phyloP scores from a whole-genome alignment of 2,888 invertebrate species.

The Orthosia cruda region DNA sequence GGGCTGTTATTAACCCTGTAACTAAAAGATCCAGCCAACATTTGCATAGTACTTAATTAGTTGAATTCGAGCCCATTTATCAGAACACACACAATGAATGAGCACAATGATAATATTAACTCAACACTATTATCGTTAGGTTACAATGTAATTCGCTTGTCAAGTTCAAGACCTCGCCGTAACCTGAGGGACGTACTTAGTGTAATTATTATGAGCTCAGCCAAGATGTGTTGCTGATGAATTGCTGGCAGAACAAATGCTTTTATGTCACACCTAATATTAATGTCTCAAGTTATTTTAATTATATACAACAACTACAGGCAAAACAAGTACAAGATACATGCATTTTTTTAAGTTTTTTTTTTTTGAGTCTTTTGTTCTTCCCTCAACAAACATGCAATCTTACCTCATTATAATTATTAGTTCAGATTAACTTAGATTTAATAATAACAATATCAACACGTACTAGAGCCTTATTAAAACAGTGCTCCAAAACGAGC shows the following conservation, averaged over 20 bases:
- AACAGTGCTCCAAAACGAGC: constrained; percentile 1
- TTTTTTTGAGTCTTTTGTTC: too few species aligned
- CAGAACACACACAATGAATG: background rate
- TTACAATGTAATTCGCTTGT: background rate
- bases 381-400: too few species aligned
- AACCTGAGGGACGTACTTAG: background rate
- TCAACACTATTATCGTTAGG: background rate
- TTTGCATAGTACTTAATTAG: background rate
- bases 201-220: background rate
- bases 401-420: too few species aligned
- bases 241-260: background rate
- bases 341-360: too few species aligned
- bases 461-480: background rate
- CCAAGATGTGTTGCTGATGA: background rate
- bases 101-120: background rate
- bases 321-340: too few species aligned
- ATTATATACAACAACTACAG: too few species aligned
- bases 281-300: background rate
- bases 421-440: too few species aligned
- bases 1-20: background rate
- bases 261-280: background rate
- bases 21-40: too few species aligned
- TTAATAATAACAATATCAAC: too few species aligned
- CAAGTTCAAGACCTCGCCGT: background rate
- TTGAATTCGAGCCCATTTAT: background rate